phyloP scores from a whole-genome alignment of 2,888 invertebrate species.

The Sarcophaga rosellei region DNA sequence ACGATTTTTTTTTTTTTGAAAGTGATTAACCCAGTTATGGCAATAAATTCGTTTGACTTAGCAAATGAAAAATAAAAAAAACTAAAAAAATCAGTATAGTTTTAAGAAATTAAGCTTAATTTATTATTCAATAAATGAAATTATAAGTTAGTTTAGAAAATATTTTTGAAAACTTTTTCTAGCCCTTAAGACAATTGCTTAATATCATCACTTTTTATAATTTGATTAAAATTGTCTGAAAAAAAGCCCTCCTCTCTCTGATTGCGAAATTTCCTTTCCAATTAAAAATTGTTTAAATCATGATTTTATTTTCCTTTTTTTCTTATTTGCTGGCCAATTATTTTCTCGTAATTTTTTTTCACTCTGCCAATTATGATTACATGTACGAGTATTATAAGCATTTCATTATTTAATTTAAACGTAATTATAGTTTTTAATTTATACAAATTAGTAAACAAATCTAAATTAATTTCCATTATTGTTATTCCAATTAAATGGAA shows the following conservation, averaged over 20 bases:
- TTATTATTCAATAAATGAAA: too few species aligned
- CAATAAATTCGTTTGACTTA: not conserved
- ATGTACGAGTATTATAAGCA: not conserved
- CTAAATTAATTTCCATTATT: slow-evolving; percentile 21
- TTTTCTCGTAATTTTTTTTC: not conserved
- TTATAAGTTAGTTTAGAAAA: too few species aligned
- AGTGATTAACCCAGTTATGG: not conserved
- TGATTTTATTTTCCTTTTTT: not conserved
- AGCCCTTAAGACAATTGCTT: too few species aligned
- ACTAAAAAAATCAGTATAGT: not conserved
- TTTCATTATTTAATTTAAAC: not conserved
- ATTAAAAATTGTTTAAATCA: not conserved
- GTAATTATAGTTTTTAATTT: slow-evolving; percentile 39
- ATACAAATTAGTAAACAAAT: slow-evolving; percentile 30
- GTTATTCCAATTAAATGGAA: not conserved
- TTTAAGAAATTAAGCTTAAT: not conserved
- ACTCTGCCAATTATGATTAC: not conserved
- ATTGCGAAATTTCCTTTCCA: not conserved
- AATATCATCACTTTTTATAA: too few species aligned
- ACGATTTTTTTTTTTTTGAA: not conserved
- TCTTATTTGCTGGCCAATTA: not conserved
- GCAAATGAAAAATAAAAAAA: not conserved
- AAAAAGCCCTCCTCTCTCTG: too few species aligned
- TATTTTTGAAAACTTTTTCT: too few species aligned
- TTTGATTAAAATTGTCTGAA: too few species aligned